These are phyloP conservation scores for Rhea americana DNA, from an alignment of 2,113 vertebrate genomes.

Conservation along the genomic window DNA sequence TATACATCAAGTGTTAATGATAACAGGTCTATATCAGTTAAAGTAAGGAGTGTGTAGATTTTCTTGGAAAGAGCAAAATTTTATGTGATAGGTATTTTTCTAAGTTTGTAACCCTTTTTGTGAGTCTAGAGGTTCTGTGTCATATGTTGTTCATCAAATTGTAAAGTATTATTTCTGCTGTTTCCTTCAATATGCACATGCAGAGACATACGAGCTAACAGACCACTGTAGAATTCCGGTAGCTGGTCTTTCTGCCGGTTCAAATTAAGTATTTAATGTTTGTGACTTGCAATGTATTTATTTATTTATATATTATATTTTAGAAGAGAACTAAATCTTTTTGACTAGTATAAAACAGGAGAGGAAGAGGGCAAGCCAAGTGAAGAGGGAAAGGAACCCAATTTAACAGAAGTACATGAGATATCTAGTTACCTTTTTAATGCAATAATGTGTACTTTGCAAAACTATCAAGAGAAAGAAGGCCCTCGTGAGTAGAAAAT, in stretches of 20 bases:
- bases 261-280: conserved; percentile 55
- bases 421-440: not conserved
- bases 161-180: conserved; percentile 65
- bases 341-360: conserved; percentile 13
- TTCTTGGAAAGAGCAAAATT: not conserved
- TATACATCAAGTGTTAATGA: not conserved
- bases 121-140: conserved; percentile 16
- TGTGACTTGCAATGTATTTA: conserved; percentile 36
- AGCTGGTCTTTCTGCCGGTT: conserved; percentile 45
- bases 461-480: not conserved
- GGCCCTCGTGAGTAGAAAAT: not conserved
- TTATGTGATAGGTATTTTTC: conserved; percentile 2
- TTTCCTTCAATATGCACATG: conserved; percentile 39
- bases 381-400: not conserved
- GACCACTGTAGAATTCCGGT: conserved; percentile 30
- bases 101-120: conserved; percentile 20
- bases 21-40: not conserved
- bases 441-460: not conserved
- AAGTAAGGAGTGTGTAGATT: not conserved
- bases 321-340: conserved; percentile 38
- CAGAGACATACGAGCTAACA: conserved; percentile 42
- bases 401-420: not conserved
- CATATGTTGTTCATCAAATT: conserved; percentile 69
- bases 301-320: conserved; percentile 48
- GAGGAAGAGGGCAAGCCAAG: not conserved